Evolutionary conservation across 1,140 invertebrate genomes (phyloP).

Genomic region (Conus betulinus): DNA sequence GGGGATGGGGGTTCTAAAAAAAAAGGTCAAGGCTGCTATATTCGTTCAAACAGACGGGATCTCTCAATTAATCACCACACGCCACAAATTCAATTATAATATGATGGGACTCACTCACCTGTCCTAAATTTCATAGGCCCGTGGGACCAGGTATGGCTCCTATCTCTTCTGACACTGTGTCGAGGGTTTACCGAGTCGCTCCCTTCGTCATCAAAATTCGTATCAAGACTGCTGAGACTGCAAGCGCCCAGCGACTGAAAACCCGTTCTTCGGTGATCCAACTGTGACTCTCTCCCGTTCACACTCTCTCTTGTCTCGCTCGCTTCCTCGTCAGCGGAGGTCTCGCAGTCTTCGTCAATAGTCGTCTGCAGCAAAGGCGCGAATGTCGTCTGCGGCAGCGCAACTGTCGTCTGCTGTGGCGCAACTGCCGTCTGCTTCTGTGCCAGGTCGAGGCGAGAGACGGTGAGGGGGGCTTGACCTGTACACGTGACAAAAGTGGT

Average conservation of each 20-base stretch:
- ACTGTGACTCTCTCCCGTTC: neutral
- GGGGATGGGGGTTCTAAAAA: neutral
- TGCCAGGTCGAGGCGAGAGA: neutral
- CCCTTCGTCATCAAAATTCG: neutral
- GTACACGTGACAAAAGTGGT: neutral
- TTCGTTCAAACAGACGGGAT: neutral
- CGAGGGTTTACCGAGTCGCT: neutral
- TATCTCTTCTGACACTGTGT: neutral
- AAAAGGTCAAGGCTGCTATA: neutral
- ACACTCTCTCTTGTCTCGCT: neutral
- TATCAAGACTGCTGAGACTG: neutral
- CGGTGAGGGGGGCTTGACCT: neutral
- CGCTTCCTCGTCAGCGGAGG: neutral
- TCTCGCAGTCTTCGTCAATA: neutral
- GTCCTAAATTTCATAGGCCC: neutral
- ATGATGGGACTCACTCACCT: neutral
- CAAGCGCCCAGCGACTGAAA: neutral
- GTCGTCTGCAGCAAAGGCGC: neutral
- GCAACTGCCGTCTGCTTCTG: neutral
- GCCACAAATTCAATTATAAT: neutral
- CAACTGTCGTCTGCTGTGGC: neutral
- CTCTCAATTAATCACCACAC: neutral
- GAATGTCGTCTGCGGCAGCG: neutral
- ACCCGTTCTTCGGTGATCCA: neutral
- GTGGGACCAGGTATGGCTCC: conserved; percentile 10